Evolutionary conservation across 2,888 invertebrate species (phyloP).

Genomic region (Harpalus rufipes): DNA sequence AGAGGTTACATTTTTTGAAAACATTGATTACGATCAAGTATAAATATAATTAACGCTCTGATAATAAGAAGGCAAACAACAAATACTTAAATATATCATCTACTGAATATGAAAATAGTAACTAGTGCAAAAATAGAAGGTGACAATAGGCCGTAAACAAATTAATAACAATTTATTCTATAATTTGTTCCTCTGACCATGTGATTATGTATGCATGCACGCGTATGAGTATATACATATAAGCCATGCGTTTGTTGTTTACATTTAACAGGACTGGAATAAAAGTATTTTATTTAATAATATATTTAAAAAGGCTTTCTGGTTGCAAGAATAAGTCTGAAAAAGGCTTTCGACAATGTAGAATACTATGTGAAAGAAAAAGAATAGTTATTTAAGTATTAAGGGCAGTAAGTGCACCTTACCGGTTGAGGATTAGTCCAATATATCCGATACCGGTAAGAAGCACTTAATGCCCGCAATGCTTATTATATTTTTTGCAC

Average conservation of each 20-base stretch:
- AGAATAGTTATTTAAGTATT: too few relatives aligned
- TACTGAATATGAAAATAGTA: background rate
- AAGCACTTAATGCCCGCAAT: too few relatives aligned
- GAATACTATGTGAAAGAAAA: too few relatives aligned
- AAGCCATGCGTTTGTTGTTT: constrained; percentile 15
- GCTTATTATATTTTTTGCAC: too few relatives aligned
- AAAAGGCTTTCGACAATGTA: too few relatives aligned
- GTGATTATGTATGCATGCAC: constrained; percentile 72
- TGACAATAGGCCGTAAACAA: constrained; percentile 73
- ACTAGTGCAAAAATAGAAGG: constrained; percentile 16
- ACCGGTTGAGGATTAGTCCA: too few relatives aligned
- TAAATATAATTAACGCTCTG: constrained; percentile 17
- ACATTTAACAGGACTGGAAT: constrained; percentile 7
- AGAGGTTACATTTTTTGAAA: constrained; percentile 7
- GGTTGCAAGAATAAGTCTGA: too few relatives aligned
- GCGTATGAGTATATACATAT: background rate
- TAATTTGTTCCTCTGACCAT: constrained; percentile 77
- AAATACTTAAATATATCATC: constrained; percentile 9
- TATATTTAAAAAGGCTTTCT: too few relatives aligned
- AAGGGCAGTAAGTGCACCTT: too few relatives aligned
- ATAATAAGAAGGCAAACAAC: constrained; percentile 4
- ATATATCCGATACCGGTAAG: too few relatives aligned
- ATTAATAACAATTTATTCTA: constrained; percentile 65
- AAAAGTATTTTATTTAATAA: too few relatives aligned
- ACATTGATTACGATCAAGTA: constrained; percentile 5